phyloP scores from a whole-genome alignment of 2,797 vertebrate species.

The Labroides dimidiatus region DNA sequence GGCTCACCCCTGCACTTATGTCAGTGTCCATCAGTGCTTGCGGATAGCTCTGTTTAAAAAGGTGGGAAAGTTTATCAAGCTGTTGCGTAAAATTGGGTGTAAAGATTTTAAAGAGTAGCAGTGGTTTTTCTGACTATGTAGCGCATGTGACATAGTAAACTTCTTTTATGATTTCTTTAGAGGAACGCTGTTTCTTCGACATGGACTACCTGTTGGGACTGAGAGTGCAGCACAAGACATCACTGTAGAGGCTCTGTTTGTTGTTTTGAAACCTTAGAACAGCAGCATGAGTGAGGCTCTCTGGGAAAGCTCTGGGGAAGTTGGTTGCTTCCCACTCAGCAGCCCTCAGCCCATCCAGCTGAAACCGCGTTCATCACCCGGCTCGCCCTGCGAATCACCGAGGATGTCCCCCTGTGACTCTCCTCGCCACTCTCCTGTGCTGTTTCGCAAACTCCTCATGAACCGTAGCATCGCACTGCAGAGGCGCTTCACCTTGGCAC shows the following conservation, averaged over 20 bases:
- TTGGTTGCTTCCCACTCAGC: slow-evolving; percentile 38
- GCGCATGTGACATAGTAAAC: neutral
- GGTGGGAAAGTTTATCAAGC: slow-evolving; percentile 33
- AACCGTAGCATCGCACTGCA: slow-evolving; percentile 86
- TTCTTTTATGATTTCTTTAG: slow-evolving; percentile 2
- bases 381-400: slow-evolving; percentile 77
- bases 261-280: neutral
- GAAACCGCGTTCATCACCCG: slow-evolving; percentile 59
- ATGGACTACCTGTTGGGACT: slow-evolving; percentile 50
- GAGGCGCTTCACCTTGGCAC: slow-evolving; percentile 78
- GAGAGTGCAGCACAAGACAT: slow-evolving; percentile 10
- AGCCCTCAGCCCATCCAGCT: slow-evolving; percentile 60
- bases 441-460: slow-evolving; percentile 88
- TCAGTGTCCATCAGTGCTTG: slow-evolving; percentile 66
- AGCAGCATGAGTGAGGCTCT: slow-evolving; percentile 69
- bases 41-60: slow-evolving; percentile 38
- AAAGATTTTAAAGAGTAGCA: slow-evolving; percentile 12
- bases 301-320: slow-evolving; percentile 46
- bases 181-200: slow-evolving; percentile 34
- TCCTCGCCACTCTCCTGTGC: slow-evolving; percentile 84
- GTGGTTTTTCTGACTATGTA: slow-evolving; percentile 21
- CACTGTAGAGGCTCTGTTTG: slow-evolving; percentile 15
- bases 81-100: slow-evolving; percentile 12
- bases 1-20: slow-evolving; percentile 68
- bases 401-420: slow-evolving; percentile 80